Conservation (phyloP, 2,888 invertebrate species). For the Pristionchus fissidentatus region DNA sequence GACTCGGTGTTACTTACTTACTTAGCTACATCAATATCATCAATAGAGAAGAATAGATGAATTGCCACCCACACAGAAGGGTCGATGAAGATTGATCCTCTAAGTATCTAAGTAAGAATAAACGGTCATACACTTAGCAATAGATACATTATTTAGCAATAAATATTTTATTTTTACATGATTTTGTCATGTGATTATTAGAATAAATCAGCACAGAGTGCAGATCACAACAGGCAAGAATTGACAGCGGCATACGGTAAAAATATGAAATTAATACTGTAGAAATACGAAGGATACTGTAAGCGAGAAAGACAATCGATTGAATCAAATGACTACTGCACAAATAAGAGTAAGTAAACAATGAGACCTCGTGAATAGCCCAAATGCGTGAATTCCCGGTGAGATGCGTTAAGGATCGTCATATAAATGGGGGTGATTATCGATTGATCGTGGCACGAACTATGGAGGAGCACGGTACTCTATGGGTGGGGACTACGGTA, state of each 20-base stretch:
- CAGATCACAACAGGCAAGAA: too few relatives aligned
- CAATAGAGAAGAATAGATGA: too few relatives aligned
- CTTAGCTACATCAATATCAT: too few relatives aligned
- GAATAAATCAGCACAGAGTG: slow-evolving; percentile 3
- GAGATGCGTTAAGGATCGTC: not conserved
- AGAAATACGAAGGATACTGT: not conserved
- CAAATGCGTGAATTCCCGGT: slow-evolving; percentile 24
- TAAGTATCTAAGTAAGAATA: too few relatives aligned
- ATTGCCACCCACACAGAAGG: too few relatives aligned
- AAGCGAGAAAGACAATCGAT: not conserved
- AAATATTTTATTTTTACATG: too few relatives aligned
- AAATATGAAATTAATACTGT: not conserved
- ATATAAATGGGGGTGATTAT: not conserved
- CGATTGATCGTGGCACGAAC: not conserved
- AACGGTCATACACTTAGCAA: too few relatives aligned
- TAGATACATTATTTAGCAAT: too few relatives aligned
- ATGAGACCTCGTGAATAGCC: slow-evolving; percentile 35
- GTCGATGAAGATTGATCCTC: too few relatives aligned
- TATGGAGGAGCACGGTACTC: not conserved
- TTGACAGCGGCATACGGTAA: not conserved
- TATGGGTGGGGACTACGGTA: not conserved
- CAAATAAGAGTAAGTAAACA: not conserved
- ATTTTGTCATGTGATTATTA: not conserved
- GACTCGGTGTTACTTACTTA: too few relatives aligned
- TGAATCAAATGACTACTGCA: not conserved